Base-by-base conservation (phyloP, 2,113 vertebrate genomes). In the Xyrauchen texanus region DNA sequence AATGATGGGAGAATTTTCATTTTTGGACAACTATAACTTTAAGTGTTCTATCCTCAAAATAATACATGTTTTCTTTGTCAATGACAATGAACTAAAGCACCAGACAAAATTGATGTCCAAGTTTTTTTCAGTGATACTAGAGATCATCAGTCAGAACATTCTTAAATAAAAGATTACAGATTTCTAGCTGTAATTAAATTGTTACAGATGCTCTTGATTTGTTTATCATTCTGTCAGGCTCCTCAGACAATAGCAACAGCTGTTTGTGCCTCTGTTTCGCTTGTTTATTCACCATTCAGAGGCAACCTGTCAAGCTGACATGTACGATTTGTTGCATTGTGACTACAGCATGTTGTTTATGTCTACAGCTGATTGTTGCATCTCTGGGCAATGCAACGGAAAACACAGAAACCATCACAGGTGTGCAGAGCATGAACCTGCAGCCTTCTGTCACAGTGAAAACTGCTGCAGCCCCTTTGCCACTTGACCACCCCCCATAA, bases 171-270 rank as follows among this genome's bases (percentile, higher is more conserved):
- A 34, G 21, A 34, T 34, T 34, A 34, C 1, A 34, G 21, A 34
- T 34, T 34, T 34, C 21, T 34, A 34, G 4, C 34, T 46, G 46
- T 78, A 78, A 81, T 81, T 74, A 81, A 46, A 57, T 68, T 4
- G 10, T 34, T 57, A 42, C 68, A 57, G 21, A 34, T 34, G 21
- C 21, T 34, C 21, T 81, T 68, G 0, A 64, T 79, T 73, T 89
- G 85, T 90, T 88, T 88, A 81, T 88, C 82, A 86, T 70, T 84
- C 77, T 88, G 88, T 91, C 90, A 87, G 72, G 55, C 73, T 49
- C 83, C 68, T 65, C 90, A 89, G 68, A 85, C 81, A 83, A 88
- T 87, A 89, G 88, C 87, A 85, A 87, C 84, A 61, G 90, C 89
- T 82, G 77, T 84, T 88, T 89, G 86, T 82, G 67, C 21, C 21